Conservation (phyloP, 1,140 invertebrate genomes). For the Trachymyrmex cornetzi region DNA sequence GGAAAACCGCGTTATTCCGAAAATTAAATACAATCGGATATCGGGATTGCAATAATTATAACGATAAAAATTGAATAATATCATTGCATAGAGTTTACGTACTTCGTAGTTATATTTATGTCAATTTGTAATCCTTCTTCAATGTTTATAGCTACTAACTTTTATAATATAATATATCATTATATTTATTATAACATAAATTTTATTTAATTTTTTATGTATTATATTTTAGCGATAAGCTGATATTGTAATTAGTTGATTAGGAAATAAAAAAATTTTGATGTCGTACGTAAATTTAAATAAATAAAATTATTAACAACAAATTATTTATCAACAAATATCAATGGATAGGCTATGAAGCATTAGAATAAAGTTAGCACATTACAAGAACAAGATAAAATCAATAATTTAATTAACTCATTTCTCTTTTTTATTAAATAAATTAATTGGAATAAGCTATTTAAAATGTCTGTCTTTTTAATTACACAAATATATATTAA, state of each 20-base stretch:
- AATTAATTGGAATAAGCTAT: background rate
- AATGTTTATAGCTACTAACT: background rate
- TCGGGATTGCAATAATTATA: constrained; percentile 5
- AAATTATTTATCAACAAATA: background rate
- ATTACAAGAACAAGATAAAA: background rate
- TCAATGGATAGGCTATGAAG: background rate
- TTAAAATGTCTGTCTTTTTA: too few species aligned
- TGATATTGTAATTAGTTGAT: background rate
- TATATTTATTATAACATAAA: background rate
- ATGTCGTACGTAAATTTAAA: background rate
- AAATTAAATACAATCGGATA: constrained; percentile 3
- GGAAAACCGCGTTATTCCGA: background rate
- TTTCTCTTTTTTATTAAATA: background rate
- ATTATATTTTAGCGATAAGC: background rate
- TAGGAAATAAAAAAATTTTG: background rate
- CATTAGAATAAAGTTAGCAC: background rate
- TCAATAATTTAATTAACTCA: background rate
- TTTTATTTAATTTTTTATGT: background rate
- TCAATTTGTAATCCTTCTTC: background rate
- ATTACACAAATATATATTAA: background rate
- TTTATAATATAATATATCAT: background rate
- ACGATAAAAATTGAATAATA: background rate
- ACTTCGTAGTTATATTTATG: background rate
- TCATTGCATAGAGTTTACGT: background rate
- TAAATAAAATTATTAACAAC: background rate